phyloP scores from a whole-genome alignment of 2,113 vertebrate genomes.

The Corythoichthys haematopterus region DNA sequence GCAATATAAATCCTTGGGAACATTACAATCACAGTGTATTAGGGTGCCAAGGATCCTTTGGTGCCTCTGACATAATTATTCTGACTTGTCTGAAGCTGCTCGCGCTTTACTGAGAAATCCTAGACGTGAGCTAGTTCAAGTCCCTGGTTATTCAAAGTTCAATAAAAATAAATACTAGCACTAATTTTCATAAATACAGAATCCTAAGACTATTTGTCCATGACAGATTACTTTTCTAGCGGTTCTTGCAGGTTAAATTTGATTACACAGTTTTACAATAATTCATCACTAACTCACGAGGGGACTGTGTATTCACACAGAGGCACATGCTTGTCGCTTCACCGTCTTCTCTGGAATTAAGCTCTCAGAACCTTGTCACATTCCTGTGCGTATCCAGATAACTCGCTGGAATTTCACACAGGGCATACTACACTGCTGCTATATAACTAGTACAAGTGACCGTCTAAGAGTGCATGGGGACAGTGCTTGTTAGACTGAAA shows the following conservation, averaged over 20 bases:
- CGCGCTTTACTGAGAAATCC: constrained; percentile 8
- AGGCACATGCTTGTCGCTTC: constrained; percentile 7
- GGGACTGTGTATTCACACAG: neutral
- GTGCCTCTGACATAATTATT: neutral
- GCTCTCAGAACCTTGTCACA: constrained; percentile 46
- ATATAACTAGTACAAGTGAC: neutral
- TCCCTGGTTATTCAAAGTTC: neutral
- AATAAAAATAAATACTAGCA: neutral
- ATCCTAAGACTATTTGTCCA: neutral
- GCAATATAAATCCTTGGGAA: constrained; percentile 20
- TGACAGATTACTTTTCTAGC: neutral
- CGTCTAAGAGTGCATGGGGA: neutral
- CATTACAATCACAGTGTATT: constrained; percentile 6
- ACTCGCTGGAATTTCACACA: constrained; percentile 48
- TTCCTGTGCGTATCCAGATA: constrained; percentile 57
- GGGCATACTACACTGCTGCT: constrained; percentile 14
- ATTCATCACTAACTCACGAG: neutral
- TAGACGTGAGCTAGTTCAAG: neutral
- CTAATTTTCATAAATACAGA: neutral
- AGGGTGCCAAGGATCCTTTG: neutral
- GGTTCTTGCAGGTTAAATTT: neutral
- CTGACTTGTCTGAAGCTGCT: neutral
- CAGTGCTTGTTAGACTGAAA: neutral
- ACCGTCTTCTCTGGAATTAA: constrained; percentile 34
- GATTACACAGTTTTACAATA: neutral